phyloP scores from a whole-genome alignment of 2,113 vertebrate genomes.

The Rutilus rutilus region DNA sequence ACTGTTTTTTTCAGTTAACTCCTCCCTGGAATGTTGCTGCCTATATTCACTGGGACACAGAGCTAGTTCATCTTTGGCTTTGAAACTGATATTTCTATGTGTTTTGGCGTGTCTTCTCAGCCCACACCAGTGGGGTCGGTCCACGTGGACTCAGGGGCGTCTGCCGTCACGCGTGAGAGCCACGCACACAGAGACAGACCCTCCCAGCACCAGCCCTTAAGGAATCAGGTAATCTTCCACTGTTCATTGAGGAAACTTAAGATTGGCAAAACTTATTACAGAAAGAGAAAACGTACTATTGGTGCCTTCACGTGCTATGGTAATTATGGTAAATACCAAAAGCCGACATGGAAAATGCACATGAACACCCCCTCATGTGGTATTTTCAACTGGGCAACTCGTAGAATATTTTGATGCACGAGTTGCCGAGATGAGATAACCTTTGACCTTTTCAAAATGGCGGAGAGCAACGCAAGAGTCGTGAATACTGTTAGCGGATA shows the following conservation, averaged over 20 bases:
- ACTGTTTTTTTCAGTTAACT: neutral
- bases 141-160: constrained; percentile 92
- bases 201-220: constrained; percentile 87
- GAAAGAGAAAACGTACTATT: neutral
- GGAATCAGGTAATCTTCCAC: constrained; percentile 85
- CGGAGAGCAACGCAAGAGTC: too few relatives aligned
- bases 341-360: too few relatives aligned
- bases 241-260: neutral
- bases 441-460: too few relatives aligned
- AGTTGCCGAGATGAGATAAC: too few relatives aligned
- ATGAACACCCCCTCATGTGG: too few relatives aligned
- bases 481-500: too few relatives aligned
- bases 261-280: neutral
- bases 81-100: neutral
- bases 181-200: constrained; percentile 90
- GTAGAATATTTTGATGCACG: too few relatives aligned
- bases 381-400: too few relatives aligned
- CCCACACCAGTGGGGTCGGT: constrained; percentile 95
- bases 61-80: neutral
- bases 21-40: neutral
- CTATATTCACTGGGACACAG: neutral
- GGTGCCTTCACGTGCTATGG: too few relatives aligned
- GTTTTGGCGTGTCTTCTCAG: constrained; percentile 71
- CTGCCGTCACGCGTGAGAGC: constrained; percentile 90
- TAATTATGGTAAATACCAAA: too few relatives aligned